These are phyloP conservation scores for Nemotelus nigrinus DNA, from an alignment of 2,888 invertebrate species.

Conservation along the genomic window DNA sequence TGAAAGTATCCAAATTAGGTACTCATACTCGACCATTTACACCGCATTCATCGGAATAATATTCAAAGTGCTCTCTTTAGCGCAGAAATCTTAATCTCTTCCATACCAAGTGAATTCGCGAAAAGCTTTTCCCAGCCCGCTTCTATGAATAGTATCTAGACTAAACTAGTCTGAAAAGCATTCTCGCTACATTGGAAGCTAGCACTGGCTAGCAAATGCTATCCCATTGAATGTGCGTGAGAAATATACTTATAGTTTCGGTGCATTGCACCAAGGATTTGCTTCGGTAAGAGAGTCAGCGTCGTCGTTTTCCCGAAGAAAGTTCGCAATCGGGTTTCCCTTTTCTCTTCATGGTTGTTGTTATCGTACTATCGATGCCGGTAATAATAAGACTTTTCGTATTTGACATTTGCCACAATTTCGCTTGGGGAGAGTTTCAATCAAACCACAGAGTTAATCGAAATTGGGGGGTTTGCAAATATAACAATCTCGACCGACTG, in stretches of 20 bases:
- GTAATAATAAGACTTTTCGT: constrained; percentile 39
- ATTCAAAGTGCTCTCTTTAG: constrained; percentile 15
- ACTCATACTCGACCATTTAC: not conserved
- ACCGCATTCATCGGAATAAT: not conserved
- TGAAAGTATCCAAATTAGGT: not conserved
- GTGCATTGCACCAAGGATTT: constrained; percentile 30
- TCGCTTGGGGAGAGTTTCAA: constrained; percentile 28
- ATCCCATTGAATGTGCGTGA: not conserved
- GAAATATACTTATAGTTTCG: not conserved
- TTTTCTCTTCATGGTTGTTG: too few species aligned
- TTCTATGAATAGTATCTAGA: not conserved
- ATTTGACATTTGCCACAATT: constrained; percentile 16
- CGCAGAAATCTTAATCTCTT: constrained; percentile 20
- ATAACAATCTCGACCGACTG: too few species aligned
- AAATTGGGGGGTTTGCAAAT: not conserved
- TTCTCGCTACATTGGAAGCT: too few species aligned
- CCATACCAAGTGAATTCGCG: not conserved
- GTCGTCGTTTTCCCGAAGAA: constrained; percentile 7
- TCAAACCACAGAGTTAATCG: not conserved
- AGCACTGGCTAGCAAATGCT: too few species aligned
- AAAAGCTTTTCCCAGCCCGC: constrained; percentile 4
- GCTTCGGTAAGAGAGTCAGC: constrained; percentile 5
- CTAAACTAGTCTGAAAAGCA: too few species aligned
- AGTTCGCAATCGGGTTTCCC: not conserved
- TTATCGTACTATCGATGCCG: constrained; percentile 23